Conservation (phyloP, 1,140 invertebrate species). For the Acyrthosiphon pisum region DNA sequence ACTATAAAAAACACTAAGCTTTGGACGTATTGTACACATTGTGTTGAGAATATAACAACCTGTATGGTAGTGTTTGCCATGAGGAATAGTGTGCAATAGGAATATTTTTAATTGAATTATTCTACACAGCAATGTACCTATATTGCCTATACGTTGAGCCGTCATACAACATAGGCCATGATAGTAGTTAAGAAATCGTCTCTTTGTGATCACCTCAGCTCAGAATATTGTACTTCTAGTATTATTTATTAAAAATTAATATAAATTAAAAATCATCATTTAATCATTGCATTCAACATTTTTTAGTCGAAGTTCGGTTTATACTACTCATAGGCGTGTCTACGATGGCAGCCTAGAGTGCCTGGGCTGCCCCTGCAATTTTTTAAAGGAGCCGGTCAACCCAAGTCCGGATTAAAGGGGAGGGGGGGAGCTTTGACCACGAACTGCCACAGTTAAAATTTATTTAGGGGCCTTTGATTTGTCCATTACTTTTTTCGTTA, state of each 20-base stretch:
- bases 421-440: too few species aligned
- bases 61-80: neutral
- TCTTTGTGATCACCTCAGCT: neutral
- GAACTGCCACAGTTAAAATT: too few species aligned
- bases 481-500: too few species aligned
- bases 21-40: neutral
- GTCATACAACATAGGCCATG: neutral
- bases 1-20: neutral
- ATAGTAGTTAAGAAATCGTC: neutral
- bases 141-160: neutral
- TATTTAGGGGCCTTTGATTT: too few species aligned
- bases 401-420: too few species aligned
- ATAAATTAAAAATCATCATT: neutral
- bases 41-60: neutral
- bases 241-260: neutral
- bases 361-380: too few species aligned
- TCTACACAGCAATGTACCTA: neutral
- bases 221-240: neutral
- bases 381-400: too few species aligned
- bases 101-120: neutral
- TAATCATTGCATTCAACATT: too few species aligned
- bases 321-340: too few species aligned
- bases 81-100: neutral
- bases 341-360: too few species aligned
- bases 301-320: too few species aligned